Evolutionary conservation across 2,797 vertebrate species (phyloP), one percentile per base, ranked within the genome.

Genomic region (Chrosomus eos): DNA sequence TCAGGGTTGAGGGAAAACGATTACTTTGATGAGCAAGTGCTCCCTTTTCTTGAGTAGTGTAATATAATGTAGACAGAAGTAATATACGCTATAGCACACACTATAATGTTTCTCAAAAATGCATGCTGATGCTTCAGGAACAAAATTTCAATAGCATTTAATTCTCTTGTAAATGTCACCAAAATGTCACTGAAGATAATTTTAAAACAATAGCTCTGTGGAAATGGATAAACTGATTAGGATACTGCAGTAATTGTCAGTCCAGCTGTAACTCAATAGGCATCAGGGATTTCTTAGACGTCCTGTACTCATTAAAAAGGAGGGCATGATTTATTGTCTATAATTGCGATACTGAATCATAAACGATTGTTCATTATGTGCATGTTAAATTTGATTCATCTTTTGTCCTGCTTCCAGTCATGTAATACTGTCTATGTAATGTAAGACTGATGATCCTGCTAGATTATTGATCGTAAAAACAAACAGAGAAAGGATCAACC

Each of bases 31-130:
- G 23, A 81, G 26, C 33, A 71, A 40, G 14, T 58, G 6, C 53
- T 55, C 66, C 3, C 18, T 71, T 70, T 81, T 40, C 33, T 53
- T 31, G 23, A 28, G 2, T 71, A 7, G 14, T 64, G 14, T 64
- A 58, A 16, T 68, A 28, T 40, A 38, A 40, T 78, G 62, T 33
- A 72, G 14, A 40, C 14, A 38, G 14, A 68, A 78, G 28, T 93
- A 36, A 55, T 36, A n/a, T 36, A n/a, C 90, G 87, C 91, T 89
- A 87, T 88, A 88, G 45, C 23, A 51, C 90, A 87, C 89, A 92
- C 93, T 91, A 92, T 74, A 43, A 3, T 90, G 89, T 83, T 90
- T 89, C 76, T 92, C 88, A 91, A 90, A 92, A 93, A 93, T 93
- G 90, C 88, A 88, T 86, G 91, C 85, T 89, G 91, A 93, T 90